Evolutionary conservation across 2,113 vertebrate genomes (phyloP).

Genomic region (Colaptes auratus): DNA sequence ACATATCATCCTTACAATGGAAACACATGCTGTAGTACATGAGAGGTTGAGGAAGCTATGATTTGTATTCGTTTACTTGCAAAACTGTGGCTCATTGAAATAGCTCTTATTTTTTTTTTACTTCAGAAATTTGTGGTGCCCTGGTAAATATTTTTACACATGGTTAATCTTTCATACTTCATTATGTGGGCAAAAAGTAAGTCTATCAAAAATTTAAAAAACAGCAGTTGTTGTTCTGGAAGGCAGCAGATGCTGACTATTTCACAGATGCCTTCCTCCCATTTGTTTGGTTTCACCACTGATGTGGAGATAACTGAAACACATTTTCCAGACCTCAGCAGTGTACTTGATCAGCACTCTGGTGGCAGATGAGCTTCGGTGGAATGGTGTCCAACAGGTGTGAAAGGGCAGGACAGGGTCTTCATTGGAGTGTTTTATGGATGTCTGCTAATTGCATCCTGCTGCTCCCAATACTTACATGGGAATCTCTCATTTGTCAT

Average conservation of each 20-base stretch:
- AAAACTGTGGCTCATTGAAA: neutral
- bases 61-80: neutral
- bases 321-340: neutral
- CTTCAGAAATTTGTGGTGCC: conserved; percentile 4
- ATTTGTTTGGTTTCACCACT: neutral
- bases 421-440: conserved; percentile 6
- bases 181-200: conserved; percentile 52
- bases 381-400: conserved; percentile 20
- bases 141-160: conserved; percentile 63
- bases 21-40: neutral
- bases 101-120: neutral
- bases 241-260: conserved; percentile 60
- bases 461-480: neutral
- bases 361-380: neutral
- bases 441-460: conserved; percentile 43
- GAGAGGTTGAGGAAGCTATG: neutral
- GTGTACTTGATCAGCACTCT: conserved; percentile 39
- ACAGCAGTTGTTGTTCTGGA: conserved; percentile 41
- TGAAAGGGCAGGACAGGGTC: neutral
- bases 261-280: conserved; percentile 22
- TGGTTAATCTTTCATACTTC: conserved; percentile 48
- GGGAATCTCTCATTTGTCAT: conserved; percentile 1
- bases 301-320: neutral
- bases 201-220: conserved; percentile 51
- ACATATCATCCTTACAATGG: neutral